A percentile compares a stretch with the other conserved stretches of the same genome.
These are phyloP conservation scores for Bombycilla garrulus DNA, from an alignment of 2,113 vertebrate species.

Conservation along the genomic window DNA sequence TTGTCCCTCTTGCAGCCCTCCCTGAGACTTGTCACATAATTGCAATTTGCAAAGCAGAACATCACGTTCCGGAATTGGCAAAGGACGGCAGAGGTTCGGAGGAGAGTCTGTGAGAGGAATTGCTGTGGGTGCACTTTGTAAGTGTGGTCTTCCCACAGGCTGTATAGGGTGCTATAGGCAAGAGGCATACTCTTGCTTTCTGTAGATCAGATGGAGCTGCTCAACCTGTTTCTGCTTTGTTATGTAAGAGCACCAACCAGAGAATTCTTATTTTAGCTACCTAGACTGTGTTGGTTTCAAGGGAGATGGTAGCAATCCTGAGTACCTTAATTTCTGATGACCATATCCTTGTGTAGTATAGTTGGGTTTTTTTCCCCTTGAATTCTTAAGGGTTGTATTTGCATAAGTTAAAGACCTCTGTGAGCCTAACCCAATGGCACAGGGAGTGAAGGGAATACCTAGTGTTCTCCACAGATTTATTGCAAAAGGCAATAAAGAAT, in stretches of 20 bases:
- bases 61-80: not conserved
- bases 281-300: not conserved
- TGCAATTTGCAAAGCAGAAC: not conserved
- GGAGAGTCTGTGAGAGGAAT: not conserved
- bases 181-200: not conserved
- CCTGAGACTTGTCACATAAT: not conserved
- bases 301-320: not conserved
- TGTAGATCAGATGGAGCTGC: not conserved
- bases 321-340: not conserved
- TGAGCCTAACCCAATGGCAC: not conserved
- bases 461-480: not conserved
- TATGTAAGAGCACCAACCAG: not conserved
- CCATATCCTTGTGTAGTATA: not conserved
- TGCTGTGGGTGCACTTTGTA: not conserved
- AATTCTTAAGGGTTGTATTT: not conserved
- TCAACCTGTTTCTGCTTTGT: not conserved
- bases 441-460: not conserved
- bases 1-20: not conserved
- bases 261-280: not conserved
- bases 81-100: rapidly evolving
- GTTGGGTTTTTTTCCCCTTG: not conserved
- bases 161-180: not conserved
- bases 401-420: not conserved
- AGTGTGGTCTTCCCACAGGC: not conserved
- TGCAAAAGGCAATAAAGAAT: not conserved